Evolutionary conservation across 92 coral and sea anemone species (phyloP).

Genomic region (Epizoanthus rinbou): DNA sequence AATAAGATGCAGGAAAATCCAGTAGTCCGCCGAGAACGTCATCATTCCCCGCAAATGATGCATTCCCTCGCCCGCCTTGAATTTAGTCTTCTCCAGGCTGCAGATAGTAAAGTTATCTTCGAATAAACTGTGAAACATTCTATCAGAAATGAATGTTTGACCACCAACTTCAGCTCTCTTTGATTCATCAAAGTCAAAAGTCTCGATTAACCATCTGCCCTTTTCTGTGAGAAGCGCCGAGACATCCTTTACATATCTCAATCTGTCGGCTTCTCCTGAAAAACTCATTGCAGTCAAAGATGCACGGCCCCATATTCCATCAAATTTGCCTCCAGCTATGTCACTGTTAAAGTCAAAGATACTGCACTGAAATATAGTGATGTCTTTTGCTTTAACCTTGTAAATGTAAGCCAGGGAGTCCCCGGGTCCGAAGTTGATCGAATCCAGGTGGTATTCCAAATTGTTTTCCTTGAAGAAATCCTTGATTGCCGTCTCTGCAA

Average conservation of each 20-base stretch:
- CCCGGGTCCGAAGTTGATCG: conserved; percentile 26
- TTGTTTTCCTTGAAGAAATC: conserved; percentile 66
- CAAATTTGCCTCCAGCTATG: conserved; percentile 60
- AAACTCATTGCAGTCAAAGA: conserved; percentile 62
- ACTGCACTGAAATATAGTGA: conserved; percentile 62
- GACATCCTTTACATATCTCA: conserved; percentile 52
- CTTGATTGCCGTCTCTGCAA: conserved; percentile 53
- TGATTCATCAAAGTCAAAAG: conserved; percentile 46
- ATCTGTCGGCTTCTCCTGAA: not conserved
- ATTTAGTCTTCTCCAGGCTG: not conserved
- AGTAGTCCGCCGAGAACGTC: conserved; percentile 1
- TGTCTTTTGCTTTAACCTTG: conserved; percentile 49
- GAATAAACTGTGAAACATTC: conserved; percentile 15
- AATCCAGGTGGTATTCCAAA: conserved; percentile 45
- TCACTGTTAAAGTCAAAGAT: conserved; percentile 43
- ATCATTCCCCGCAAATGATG: conserved; percentile 19
- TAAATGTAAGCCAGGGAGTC: conserved; percentile 39
- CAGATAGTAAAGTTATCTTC: not conserved
- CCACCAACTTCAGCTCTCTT: conserved; percentile 12
- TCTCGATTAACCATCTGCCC: conserved; percentile 72
- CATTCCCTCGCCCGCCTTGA: conserved; percentile 5
- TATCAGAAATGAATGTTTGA: conserved; percentile 9
- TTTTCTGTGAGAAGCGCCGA: conserved; percentile 49
- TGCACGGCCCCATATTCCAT: conserved; percentile 79
- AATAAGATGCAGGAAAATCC: conserved; percentile 8